phyloP scores from a whole-genome alignment of 2,797 vertebrate genomes.

The Xenentodon cancila region DNA sequence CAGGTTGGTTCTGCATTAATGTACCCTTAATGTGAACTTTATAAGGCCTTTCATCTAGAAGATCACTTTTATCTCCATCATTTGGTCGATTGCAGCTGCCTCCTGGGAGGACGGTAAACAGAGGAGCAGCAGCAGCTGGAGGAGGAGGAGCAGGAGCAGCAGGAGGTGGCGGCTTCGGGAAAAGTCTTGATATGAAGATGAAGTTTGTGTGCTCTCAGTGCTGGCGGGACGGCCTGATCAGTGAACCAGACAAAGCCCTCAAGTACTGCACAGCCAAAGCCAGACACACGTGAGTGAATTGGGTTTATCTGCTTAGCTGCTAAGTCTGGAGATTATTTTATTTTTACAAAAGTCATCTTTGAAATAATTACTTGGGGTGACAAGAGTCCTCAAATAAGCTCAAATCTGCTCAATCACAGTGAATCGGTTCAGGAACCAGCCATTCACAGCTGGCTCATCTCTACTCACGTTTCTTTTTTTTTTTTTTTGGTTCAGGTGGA shows the following conservation, averaged over 20 bases:
- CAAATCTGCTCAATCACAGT: too few relatives aligned
- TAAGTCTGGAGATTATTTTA: not conserved
- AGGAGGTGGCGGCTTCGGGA: conserved; percentile 32
- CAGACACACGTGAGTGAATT: conserved; percentile 85
- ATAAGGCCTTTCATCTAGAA: not conserved
- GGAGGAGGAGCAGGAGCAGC: conserved; percentile 22
- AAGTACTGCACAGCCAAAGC: conserved; percentile 94
- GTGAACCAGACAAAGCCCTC: conserved; percentile 89
- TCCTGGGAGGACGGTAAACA: conserved; percentile 26
- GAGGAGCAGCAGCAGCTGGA: conserved; percentile 12
- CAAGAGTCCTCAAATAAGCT: too few relatives aligned
- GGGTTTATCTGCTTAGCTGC: not conserved
- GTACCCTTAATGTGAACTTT: too few relatives aligned
- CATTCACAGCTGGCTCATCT: not conserved
- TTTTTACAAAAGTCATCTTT: not conserved
- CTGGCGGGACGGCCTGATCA: conserved; percentile 87
- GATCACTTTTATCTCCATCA: not conserved
- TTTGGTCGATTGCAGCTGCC: conserved; percentile 22
- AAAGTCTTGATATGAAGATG: conserved; percentile 87
- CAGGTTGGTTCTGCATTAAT: too few relatives aligned
- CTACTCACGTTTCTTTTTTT: not conserved
- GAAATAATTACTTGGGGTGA: too few relatives aligned
- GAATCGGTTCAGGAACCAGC: too few relatives aligned
- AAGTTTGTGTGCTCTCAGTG: conserved; percentile 94
- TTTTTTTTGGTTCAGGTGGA: conserved; percentile 84